A percentile compares a stretch with the other conserved stretches of the same genome.
phyloP scores from a whole-genome alignment of 2,888 invertebrate genomes.

The Eupelmus urozonus region DNA sequence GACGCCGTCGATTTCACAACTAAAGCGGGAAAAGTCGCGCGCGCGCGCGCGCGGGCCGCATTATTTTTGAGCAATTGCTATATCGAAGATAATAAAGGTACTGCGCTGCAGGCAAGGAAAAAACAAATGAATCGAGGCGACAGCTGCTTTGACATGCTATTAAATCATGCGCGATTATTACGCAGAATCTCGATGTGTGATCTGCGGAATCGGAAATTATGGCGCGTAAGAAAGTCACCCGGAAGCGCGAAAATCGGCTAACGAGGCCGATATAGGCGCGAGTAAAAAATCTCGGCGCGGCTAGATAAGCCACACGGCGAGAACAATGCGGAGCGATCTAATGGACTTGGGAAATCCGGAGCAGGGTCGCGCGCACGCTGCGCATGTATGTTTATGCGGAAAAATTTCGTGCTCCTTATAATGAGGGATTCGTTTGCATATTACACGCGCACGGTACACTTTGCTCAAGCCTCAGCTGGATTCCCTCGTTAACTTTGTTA shows the following conservation, averaged over 20 bases:
- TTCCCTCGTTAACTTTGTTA: no score
- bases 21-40: slow-evolving; percentile 14
- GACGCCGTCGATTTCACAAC: slow-evolving; percentile 30
- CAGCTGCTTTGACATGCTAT: background rate
- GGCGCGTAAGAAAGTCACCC: slow-evolving; percentile 12
- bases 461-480: background rate
- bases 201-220: slow-evolving; percentile 24
- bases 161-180: background rate
- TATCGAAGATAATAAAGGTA: background rate
- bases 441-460: background rate
- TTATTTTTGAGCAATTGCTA: background rate
- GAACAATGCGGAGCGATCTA: slow-evolving; percentile 12
- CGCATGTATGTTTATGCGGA: background rate
- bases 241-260: slow-evolving; percentile 38
- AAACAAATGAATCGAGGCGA: background rate
- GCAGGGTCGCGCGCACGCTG: slow-evolving; percentile 45
- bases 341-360: slow-evolving; percentile 49
- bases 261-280: background rate
- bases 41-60: background rate
- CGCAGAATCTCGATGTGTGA: background rate
- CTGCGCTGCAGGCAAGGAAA: background rate
- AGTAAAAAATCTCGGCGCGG: background rate
- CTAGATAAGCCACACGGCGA: background rate
- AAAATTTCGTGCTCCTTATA: no score
- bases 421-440: slow-evolving; percentile 34